Base-by-base conservation (phyloP, 2,797 vertebrate genomes). In the Pelobates cultripes region DNA sequence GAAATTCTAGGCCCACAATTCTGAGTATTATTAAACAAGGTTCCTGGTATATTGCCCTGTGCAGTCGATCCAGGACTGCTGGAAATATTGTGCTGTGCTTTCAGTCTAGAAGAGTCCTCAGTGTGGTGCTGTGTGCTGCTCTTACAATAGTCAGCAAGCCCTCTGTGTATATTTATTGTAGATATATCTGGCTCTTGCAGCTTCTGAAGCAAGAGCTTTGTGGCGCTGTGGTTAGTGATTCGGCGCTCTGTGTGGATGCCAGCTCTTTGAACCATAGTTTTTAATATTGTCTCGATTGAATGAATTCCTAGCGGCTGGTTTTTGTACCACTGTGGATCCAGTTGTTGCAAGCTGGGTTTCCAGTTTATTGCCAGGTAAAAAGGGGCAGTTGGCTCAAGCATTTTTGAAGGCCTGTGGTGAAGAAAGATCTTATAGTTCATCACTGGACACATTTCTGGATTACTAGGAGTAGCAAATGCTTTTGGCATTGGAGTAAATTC, bases 201-300 rank as follows among this genome's bases (percentile, higher is more conserved):
- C 40, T 81, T 81, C 43, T 69, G 61, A 2, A 84, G 43, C 14
- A 86, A 74, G n/a, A 64, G 44, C 12, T 75, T 81, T 45, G 66
- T 4, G 66, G 61, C 44, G 28, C 4, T 40, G 14, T 5, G 51
- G 3, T 81, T 85, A 3, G 78, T 55, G 63, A 41, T 76, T 55
- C 82, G 57, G 43, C 73, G 51, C 61, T 75, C 0, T 0, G 17
- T 3, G n/a, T 9, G 3, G 8, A 68, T 28, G 13, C 51, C 71
- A 53, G 61, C 71, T 74, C 60, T 77, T n/a, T 77, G 41, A 17
- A 51, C 60, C 68, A 64, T 72, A 53, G 41, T 44, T 66, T 64
- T 84, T 63, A 60, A 73, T 14, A 43, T 4, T 63, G 13, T 3
- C 43, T 10, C 71, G 70, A 43, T 14, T n/a, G 0, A 3, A 13